Base-by-base conservation (phyloP, 2,888 invertebrate genomes). In the Nasonovia ribisnigri region DNA sequence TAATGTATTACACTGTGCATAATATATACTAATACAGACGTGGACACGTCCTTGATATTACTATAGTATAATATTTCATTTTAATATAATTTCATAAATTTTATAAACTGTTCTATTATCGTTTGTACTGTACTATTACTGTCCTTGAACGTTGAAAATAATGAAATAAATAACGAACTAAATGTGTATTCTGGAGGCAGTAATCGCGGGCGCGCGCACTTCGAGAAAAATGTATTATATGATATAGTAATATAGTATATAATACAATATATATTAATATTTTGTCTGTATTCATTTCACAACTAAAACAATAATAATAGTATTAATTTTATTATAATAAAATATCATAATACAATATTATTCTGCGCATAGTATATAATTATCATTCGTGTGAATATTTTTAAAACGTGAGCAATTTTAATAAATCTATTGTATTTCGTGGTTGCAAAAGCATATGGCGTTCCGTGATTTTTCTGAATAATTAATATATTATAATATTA, bases 141-240 rank as follows among this genome's bases (percentile, higher is more conserved):
- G 89, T 10, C 89, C 89, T 89, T 43, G 89, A 60, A 67, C n/a
- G 90, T 90, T 11, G 67, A 67, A 60, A 90, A 90, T 67, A 90
- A 67, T 43, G 16, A 88, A 88, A 57, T 88, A 88, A 51, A 88
- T 88, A 43, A 29, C 42, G 26, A 88, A 88, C 29, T 88, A 57
- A 57, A 88, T 46, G 87, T 48, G 87, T 48, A 87, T 29, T 77
- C 20, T 20, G 20, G 77, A 77, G 36, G 8, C 36, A 36, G 36
- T 42, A 77, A 42, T 36, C 36, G 20, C 36, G 77, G 20, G 3
- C 57, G 2, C 24, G 26, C 8, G 26, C 57, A 8, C 57, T 6
- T 36, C 77, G 77, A 77, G 36, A 1, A 77, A 77, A 77, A 77
- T 77, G 0, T 77, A 77, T 77, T 36, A 36, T 77, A 36, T 36